Conservation (phyloP, 2,797 vertebrate genomes). For the Tarsius wallacei region DNA sequence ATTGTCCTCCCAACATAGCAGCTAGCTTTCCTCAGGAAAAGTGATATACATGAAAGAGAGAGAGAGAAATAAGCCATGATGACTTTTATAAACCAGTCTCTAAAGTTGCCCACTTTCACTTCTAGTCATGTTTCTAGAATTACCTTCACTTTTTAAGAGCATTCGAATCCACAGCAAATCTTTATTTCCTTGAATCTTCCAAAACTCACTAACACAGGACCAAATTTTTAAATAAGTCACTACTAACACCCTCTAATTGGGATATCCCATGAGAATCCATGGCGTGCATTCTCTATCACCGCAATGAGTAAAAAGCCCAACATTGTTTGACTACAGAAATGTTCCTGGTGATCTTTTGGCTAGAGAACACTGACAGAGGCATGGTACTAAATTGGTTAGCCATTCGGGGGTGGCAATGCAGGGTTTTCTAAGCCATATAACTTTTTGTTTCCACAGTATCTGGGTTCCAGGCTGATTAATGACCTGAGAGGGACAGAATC, state of each 20-base stretch:
- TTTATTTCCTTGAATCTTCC: background rate
- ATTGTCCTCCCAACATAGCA: background rate
- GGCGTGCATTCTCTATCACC: background rate
- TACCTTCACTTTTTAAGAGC: background rate
- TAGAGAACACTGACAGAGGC: background rate
- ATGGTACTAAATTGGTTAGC: background rate
- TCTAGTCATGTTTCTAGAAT: background rate
- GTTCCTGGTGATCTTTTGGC: background rate
- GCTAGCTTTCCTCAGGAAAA: background rate
- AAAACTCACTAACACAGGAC: background rate
- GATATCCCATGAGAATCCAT: background rate
- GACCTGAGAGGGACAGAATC: constrained; percentile 96
- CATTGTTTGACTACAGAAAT: background rate
- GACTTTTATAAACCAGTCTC: background rate
- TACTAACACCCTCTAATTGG: background rate
- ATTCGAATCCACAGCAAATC: background rate
- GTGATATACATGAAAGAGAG: background rate
- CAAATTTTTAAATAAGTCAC: background rate
- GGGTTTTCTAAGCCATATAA: background rate
- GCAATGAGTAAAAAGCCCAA: background rate
- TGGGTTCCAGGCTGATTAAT: constrained; percentile 97
- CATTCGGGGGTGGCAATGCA: background rate
- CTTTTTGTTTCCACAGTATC: constrained; percentile 91
- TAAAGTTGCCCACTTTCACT: background rate
- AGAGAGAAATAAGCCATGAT: background rate